Percentiles rank a stretch among this genome's conserved stretches.
Conservation (phyloP, 2,113 vertebrate genomes). For the Podocnemis expansa region DNA sequence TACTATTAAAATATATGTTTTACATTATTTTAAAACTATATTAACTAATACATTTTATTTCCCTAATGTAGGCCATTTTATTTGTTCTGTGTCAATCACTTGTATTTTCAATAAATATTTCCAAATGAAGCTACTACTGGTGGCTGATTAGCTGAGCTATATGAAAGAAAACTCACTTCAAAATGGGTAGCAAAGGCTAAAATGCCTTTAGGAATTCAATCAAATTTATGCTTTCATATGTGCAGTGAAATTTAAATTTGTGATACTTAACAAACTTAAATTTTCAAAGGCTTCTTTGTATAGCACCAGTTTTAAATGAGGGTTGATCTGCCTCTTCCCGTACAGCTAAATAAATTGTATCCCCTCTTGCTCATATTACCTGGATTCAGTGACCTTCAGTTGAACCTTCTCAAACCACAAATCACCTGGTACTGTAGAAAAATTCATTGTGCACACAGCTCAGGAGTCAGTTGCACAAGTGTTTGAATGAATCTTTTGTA, state of each 20-base stretch:
- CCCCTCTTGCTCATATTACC: constrained; percentile 64
- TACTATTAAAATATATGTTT: not conserved
- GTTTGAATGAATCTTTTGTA: constrained; percentile 61
- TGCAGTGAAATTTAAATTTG: constrained; percentile 45
- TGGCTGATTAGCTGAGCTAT: constrained; percentile 24
- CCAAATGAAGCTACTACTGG: not conserved
- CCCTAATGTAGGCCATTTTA: not conserved
- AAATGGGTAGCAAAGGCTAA: constrained; percentile 32
- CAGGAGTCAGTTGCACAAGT: not conserved
- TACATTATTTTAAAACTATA: not conserved
- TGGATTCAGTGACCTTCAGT: constrained; percentile 58
- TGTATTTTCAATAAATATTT: constrained; percentile 32
- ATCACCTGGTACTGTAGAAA: constrained; percentile 34
- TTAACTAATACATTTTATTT: constrained; percentile 22
- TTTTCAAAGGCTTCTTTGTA: constrained; percentile 68
- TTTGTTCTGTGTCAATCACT: not conserved
- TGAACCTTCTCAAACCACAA: constrained; percentile 47
- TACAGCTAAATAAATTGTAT: constrained; percentile 42
- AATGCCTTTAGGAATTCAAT: constrained; percentile 44
- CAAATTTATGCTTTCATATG: constrained; percentile 30
- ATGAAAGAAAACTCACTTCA: constrained; percentile 23
- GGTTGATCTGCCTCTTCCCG: constrained; percentile 39
- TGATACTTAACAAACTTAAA: constrained; percentile 10
- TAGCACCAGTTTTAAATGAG: constrained; percentile 42
- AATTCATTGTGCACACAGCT: constrained; percentile 2